Evolutionary conservation across 2,888 invertebrate genomes (phyloP).

Genomic region (Ephialtes manifestator): DNA sequence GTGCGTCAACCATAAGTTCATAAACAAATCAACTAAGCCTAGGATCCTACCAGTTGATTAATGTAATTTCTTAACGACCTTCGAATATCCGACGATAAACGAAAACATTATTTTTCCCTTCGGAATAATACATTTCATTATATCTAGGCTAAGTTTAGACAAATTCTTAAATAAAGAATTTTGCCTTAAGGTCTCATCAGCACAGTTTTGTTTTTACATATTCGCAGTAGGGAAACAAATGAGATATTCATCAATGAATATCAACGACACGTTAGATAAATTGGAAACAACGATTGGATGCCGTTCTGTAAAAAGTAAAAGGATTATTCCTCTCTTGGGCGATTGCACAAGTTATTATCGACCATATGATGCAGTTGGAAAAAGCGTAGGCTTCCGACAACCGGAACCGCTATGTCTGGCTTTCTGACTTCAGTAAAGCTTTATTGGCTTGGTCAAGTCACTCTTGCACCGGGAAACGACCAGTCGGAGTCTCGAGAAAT

Average conservation of each 20-base stretch:
- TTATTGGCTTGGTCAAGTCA: conserved; percentile 11
- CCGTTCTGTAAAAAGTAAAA: neutral
- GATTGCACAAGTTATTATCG: conserved; percentile 1
- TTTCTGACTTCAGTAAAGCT: conserved; percentile 30
- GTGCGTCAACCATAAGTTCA: no score
- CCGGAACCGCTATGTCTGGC: conserved; percentile 38
- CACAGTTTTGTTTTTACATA: no score
- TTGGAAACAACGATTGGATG: neutral
- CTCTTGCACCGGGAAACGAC: conserved; percentile 18
- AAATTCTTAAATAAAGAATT: no score
- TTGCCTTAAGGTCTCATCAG: no score
- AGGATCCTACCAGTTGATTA: no score
- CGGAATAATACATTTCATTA: no score
- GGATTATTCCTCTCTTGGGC: neutral
- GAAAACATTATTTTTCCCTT: no score
- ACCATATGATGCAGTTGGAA: neutral
- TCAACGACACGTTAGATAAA: neutral
- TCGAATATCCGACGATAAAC: no score
- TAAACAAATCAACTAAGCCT: no score
- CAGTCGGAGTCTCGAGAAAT: conserved; percentile 35
- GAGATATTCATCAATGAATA: neutral
- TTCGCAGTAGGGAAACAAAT: neutral
- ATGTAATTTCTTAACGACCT: no score
- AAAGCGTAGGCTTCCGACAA: conserved; percentile 29
- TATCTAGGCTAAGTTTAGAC: no score